Evolutionary conservation across 2,797 vertebrate genomes (phyloP), one percentile per base, ranked within the genome.

Genomic region (Alauda arvensis): DNA sequence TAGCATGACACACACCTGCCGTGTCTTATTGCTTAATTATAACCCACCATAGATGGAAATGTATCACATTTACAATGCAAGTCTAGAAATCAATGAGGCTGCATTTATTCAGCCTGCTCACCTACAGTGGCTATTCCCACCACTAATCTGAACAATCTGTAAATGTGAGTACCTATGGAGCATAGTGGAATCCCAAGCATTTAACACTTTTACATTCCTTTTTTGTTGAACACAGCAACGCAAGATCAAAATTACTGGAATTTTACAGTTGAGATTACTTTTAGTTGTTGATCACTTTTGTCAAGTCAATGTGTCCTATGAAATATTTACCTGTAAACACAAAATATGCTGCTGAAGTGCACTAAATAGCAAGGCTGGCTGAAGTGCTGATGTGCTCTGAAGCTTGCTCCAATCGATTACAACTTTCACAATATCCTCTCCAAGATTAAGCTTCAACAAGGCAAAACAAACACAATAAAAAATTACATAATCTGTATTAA

Each of bases 261-360:
- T 56, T 79, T 67, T 87, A 71, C 52, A 91, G 37, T 33, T 85
- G 28, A 68, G 55, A 34, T 21, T 62, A 78, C 48, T 90, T 93
- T 93, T 91, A 91, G 83, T 46, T 93, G 87, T 75, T 92, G 75
- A 92, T 82, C 71, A 85, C 84, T 92, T 74, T 55, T 68, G 72
- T 59, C 59, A 37, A 88, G 56, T 82, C 23, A 29, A 93, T 34
- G 82, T 26, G 78, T 83, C 89, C 85, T 88, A 81, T 23, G 46
- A 93, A 93, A 93, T 90, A 95, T 94, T 96, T 97, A 99, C 99
- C 99, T 99, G 98, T 94, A 99, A 97, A 96, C 97, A 97, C 56
- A 95, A 94, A 91, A 99, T 96, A 78, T 99, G 98, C 70, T 98
- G 97, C 91, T 98, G 98, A 94, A 99, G 97, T 96, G 96, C 97